Evolutionary conservation across 2,797 vertebrate species (phyloP).

Genomic region (Limnodromus scolopaceus): DNA sequence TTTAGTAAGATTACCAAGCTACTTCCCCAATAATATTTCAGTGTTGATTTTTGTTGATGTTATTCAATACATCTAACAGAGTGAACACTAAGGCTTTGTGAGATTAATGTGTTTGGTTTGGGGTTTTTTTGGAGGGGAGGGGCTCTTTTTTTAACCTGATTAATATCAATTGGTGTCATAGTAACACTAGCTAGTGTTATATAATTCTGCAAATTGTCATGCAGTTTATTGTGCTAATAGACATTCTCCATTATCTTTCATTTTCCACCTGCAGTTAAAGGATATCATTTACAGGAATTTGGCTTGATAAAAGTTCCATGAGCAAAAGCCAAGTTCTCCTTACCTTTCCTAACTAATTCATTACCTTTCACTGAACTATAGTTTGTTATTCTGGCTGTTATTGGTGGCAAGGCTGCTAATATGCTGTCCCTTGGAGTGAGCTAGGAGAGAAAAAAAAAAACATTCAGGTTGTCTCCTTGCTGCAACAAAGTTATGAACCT

Average conservation of each 20-base stretch:
- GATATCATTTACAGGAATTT: not conserved
- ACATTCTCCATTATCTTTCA: not conserved
- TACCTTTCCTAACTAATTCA: not conserved
- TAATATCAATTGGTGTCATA: not conserved
- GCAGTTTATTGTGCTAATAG: not conserved
- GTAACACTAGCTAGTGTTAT: not conserved
- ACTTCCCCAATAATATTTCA: not conserved
- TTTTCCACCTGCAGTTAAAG: not conserved
- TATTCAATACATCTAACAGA: not conserved
- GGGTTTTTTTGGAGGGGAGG: fast-evolving
- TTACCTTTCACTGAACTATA: not conserved
- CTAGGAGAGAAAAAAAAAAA: not conserved
- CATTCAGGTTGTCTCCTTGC: not conserved
- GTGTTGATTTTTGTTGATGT: not conserved
- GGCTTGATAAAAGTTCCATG: not conserved
- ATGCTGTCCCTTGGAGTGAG: not conserved
- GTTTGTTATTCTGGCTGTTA: not conserved
- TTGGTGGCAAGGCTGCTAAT: not conserved
- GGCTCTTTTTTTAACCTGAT: not conserved
- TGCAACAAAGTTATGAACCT: not conserved
- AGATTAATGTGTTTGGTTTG: not conserved
- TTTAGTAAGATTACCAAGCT: not conserved
- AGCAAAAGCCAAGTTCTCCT: not conserved
- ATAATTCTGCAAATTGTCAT: not conserved
- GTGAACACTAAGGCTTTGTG: not conserved